Conservation (phyloP, 2,888 invertebrate genomes). For the Drosophila helvetica region DNA sequence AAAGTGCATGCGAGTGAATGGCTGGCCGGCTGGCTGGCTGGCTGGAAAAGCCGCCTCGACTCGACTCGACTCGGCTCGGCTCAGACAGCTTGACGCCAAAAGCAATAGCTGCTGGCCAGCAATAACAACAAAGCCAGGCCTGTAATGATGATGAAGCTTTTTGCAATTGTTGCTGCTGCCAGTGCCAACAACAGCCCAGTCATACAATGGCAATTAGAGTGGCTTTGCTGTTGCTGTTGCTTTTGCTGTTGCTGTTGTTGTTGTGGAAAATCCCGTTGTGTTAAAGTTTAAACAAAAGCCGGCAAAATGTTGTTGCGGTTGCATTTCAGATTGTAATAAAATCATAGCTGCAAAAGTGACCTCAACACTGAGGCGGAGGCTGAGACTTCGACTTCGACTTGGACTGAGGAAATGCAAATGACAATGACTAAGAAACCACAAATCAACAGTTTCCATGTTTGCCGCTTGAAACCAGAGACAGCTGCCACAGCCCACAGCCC, state of each 20-base stretch:
- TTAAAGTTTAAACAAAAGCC: constrained; percentile 48
- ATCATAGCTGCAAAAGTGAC: constrained; percentile 11
- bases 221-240: constrained; percentile 21
- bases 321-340: constrained; percentile 37
- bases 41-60: constrained; percentile 63
- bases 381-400: not conserved
- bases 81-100: constrained; percentile 77
- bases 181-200: constrained; percentile 19
- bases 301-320: constrained; percentile 29
- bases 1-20: constrained; percentile 57
- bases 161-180: constrained; percentile 39
- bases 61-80: constrained; percentile 31
- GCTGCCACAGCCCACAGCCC: not conserved
- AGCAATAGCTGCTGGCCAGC: constrained; percentile 61
- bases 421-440: constrained; percentile 24
- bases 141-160: constrained; percentile 50
- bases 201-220: constrained; percentile 63
- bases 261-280: constrained; percentile 69
- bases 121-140: constrained; percentile 8
- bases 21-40: constrained; percentile 54
- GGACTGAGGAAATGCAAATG: constrained; percentile 25
- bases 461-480: constrained; percentile 2
- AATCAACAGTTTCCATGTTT: constrained; percentile 21
- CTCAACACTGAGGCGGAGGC: not conserved
- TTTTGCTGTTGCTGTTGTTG: constrained; percentile 18